Conservation (phyloP, 2,113 vertebrate species). For the Aptenodytes forsteri region DNA sequence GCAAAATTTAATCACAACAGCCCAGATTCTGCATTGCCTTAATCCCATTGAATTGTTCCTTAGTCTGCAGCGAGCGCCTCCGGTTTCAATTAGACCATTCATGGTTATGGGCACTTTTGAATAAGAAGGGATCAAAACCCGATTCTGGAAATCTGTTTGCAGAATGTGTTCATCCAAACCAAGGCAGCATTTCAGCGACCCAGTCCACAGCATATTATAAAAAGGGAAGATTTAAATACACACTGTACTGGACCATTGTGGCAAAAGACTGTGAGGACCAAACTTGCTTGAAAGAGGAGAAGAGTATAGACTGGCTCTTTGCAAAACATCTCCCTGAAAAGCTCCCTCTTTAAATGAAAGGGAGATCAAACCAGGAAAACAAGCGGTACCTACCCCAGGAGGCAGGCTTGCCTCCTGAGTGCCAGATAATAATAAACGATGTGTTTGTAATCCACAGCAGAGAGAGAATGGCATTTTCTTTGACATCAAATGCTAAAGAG, state of each 20-base stretch:
- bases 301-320: neutral
- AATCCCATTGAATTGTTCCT: constrained; percentile 40
- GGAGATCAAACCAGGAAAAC: constrained; percentile 11
- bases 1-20: constrained; percentile 49
- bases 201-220: neutral
- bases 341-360: neutral
- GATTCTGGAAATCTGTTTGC: neutral
- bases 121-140: constrained; percentile 3
- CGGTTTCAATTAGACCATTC: neutral
- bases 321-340: neutral
- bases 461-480: constrained; percentile 38
- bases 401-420: neutral
- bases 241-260: neutral
- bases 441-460: constrained; percentile 56
- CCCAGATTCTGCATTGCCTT: constrained; percentile 8
- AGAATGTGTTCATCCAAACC: neutral
- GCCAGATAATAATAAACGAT: constrained; percentile 34
- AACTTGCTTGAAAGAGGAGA: neutral
- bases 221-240: neutral
- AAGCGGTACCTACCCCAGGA: neutral
- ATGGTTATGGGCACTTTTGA: neutral
- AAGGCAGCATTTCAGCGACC: neutral
- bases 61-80: neutral
- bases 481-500: constrained; percentile 16
- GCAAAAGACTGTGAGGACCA: neutral